Evolutionary conservation across 2,797 vertebrate species (phyloP), one percentile per base, ranked within the genome.

Genomic region (Podarcis lilfordi): DNA sequence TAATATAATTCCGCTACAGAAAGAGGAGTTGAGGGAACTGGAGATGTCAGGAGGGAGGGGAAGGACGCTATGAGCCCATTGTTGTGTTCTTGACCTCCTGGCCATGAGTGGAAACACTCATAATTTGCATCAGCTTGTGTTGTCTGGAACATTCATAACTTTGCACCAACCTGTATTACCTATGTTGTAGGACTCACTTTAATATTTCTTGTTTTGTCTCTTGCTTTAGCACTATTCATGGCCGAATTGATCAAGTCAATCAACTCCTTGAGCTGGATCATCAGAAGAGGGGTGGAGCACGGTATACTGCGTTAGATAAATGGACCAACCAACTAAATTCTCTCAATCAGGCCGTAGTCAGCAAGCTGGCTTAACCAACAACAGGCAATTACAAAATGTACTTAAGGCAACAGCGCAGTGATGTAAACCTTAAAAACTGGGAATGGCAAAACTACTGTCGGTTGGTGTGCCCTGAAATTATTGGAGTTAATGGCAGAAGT

Each of bases 251-350:
- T 98, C 99, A 99, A 97, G 99, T 99, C 91, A 99, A 99, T 97
- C 99, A 99, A 92, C 98, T 99, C 86, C 98, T 99, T 95, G 99
- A 99, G 97, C 97, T 99, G 96, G 99, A 99, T 96, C 99, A 99
- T 96, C 99, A 99, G 98, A 99, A 99, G 97, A 98, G 99, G 96
- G 99, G 99, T 68, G 99, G 99, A 80, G 98, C 99, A 93, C 98
- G 99, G 94, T 99, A 99, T 97, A 98, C 98, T 95, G 98, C 99
- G 5, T 97, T 99, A 98, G 99, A 99, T 97, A 99, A 99, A 99
- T 99, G 99, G 99, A 99, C 99, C 97, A 99, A 99, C 98, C 98
- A 99, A 96, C 98, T 99, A 95, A 99, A 99, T 97, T 98, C 98
- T 95, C 98, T 99, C 96, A 99, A 99, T 97, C 98, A 99, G 97